A percentile compares a stretch with the other conserved stretches of the same genome.
Conservation (phyloP, 2,113 vertebrate species). For the Tringa solitaria region DNA sequence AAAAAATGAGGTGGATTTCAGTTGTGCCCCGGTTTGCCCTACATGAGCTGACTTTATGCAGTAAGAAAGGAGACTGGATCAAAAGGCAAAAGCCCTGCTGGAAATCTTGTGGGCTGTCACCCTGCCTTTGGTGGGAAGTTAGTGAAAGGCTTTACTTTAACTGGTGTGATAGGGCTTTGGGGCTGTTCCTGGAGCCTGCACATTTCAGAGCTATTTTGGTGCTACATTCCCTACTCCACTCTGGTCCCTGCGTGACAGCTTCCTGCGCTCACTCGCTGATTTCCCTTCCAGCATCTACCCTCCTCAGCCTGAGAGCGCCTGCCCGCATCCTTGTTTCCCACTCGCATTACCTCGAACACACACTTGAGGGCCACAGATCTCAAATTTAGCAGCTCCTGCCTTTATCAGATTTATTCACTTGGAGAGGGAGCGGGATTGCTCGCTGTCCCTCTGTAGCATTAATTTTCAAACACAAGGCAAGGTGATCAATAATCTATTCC, state of each 20-base stretch:
- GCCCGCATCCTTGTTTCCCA: not conserved
- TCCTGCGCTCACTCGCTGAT: accelerated
- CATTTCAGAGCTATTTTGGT: not conserved
- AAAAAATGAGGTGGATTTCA: not conserved
- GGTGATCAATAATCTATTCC: not conserved
- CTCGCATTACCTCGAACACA: not conserved
- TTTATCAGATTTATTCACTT: not conserved
- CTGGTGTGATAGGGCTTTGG: not conserved
- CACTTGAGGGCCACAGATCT: not conserved
- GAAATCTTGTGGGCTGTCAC: not conserved
- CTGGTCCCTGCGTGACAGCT: not conserved
- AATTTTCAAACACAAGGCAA: not conserved
- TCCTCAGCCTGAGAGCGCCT: accelerated
- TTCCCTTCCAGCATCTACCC: not conserved
- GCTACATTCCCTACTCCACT: not conserved
- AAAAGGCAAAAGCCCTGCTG: not conserved
- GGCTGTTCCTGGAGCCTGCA: not conserved
- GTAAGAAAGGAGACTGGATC: not conserved
- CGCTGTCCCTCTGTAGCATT: not conserved
- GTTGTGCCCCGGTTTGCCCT: accelerated
- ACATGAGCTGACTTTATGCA: not conserved
- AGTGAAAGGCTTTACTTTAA: not conserved
- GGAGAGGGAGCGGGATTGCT: not conserved
- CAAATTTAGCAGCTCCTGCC: not conserved
- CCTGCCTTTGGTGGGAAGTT: not conserved